Percentiles rank a stretch among this genome's conserved stretches.
phyloP scores from a whole-genome alignment of 2,113 vertebrate species.

The Tinamus guttatus region DNA sequence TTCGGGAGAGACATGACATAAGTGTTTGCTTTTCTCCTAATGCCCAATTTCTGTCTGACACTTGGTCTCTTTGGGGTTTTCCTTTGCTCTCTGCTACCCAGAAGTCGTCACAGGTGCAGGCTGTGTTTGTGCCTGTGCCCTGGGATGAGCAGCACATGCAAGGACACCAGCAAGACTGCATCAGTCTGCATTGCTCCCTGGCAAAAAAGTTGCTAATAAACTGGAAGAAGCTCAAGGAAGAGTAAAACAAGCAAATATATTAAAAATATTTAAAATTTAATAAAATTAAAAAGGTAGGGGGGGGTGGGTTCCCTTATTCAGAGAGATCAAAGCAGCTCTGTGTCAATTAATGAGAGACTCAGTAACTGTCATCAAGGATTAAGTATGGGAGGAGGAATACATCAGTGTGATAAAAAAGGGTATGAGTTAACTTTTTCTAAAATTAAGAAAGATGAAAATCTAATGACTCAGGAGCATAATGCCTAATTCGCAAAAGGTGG shows the following conservation, averaged over 20 bases:
- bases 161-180: background rate
- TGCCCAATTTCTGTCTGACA: background rate
- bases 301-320: background rate
- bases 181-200: background rate
- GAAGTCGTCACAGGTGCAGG: accelerated
- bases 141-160: background rate
- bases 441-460: background rate
- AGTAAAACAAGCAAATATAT: background rate
- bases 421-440: conserved; percentile 1
- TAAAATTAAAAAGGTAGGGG: background rate
- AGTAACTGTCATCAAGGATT: background rate
- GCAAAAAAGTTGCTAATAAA: background rate
- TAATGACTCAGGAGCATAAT: conserved; percentile 4
- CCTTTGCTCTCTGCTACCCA: background rate
- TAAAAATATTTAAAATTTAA: background rate
- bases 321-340: background rate
- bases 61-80: background rate
- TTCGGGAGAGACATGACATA: background rate
- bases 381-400: background rate
- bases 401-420: background rate
- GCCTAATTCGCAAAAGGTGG: background rate
- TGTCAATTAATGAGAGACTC: background rate
- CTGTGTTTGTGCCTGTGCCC: background rate
- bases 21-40: background rate
- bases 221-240: background rate